phyloP scores from a whole-genome alignment of 2,888 invertebrate species.

The Atethmia centrago region DNA sequence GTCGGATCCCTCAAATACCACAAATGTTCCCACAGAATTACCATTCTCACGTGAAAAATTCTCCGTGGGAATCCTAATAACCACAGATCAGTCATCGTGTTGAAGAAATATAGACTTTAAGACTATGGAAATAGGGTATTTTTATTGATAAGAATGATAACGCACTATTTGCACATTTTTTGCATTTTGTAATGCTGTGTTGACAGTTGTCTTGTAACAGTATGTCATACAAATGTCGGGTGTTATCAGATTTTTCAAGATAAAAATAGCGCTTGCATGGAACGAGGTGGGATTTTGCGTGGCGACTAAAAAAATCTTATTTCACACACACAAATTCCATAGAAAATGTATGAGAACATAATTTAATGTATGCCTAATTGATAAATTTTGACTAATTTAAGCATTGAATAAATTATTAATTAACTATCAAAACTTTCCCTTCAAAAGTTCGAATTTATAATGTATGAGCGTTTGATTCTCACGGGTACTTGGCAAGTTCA shows the following conservation, averaged over 20 bases:
- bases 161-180: constrained; percentile 40
- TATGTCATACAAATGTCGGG: constrained; percentile 21
- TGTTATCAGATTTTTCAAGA: constrained; percentile 19
- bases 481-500: constrained; percentile 44
- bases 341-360: neutral
- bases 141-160: constrained; percentile 7
- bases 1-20: constrained; percentile 57
- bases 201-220: constrained; percentile 13
- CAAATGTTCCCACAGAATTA: constrained; percentile 72
- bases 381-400: neutral
- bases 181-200: constrained; percentile 37
- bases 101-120: constrained; percentile 39
- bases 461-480: constrained; percentile 40
- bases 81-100: constrained; percentile 2
- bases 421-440: constrained; percentile 10
- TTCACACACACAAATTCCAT: neutral
- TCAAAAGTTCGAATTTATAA: neutral
- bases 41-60: constrained; percentile 75
- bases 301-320: neutral
- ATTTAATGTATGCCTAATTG: neutral
- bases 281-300: no score
- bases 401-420: constrained; percentile 12
- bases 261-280: neutral
- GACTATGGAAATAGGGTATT: fast-evolving
- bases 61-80: constrained; percentile 62